Conservation (phyloP, 1,140 invertebrate species). For the Zaprionus camerounensis region DNA sequence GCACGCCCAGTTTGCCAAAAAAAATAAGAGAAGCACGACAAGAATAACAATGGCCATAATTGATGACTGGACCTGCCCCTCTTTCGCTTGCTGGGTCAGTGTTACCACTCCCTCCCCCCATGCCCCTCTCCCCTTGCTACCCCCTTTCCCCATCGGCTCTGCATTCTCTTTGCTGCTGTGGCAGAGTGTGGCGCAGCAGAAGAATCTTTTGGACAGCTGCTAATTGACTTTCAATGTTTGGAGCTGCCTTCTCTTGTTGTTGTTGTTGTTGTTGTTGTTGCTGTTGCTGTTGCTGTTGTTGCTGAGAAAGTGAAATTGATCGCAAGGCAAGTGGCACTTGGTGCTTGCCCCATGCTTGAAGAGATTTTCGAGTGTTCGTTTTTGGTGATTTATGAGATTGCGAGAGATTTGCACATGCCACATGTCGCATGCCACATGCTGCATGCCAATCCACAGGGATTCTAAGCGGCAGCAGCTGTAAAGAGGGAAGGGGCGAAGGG, state of each 20-base stretch:
- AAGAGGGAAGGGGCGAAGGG: too few relatives aligned
- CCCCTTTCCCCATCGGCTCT: not conserved
- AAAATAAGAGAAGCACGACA: constrained; percentile 13
- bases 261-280: constrained; percentile 26
- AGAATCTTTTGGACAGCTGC: constrained; percentile 71
- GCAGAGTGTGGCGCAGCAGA: constrained; percentile 8
- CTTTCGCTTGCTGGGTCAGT: not conserved
- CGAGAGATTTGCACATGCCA: constrained; percentile 23
- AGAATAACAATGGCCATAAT: constrained; percentile 46
- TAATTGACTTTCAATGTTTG: constrained; percentile 81
- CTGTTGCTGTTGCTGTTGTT: constrained; percentile 1
- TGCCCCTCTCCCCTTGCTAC: not conserved
- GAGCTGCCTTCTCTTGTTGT: constrained; percentile 31
- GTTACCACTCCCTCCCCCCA: not conserved
- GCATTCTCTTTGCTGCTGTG: not conserved
- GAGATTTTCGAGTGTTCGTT: constrained; percentile 6
- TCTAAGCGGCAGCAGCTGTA: constrained; percentile 31
- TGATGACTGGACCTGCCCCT: constrained; percentile 22
- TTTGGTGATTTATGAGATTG: constrained; percentile 33
- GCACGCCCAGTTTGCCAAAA: constrained; percentile 20
- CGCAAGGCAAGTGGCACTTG: constrained; percentile 61
- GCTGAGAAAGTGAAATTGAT: constrained; percentile 80
- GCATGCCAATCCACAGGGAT: constrained; percentile 39
- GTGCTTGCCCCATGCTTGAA: constrained; percentile 21
- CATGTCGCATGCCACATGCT: constrained; percentile 6